Percentiles rank a stretch among this genome's conserved stretches.
Evolutionary conservation across 2,113 vertebrate genomes (phyloP).

Genomic region (Mastomys coucha): DNA sequence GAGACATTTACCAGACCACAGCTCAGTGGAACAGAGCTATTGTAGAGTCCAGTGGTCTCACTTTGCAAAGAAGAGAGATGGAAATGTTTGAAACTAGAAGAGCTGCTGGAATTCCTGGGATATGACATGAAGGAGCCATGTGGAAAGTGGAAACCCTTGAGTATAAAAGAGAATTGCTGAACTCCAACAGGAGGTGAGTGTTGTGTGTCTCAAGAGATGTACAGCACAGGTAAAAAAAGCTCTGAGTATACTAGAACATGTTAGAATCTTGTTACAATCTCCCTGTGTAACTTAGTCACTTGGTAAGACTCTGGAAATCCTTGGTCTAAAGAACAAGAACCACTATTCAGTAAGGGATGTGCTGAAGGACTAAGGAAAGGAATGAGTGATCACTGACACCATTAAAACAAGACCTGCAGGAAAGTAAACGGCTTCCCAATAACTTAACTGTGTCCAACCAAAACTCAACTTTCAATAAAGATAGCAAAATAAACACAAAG

Average conservation of each 20-base stretch:
- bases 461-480: conserved; percentile 15
- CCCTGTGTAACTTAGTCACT: neutral
- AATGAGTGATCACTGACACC: neutral
- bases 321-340: neutral
- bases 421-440: neutral
- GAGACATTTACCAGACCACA: neutral
- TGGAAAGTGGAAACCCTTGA: neutral
- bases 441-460: neutral
- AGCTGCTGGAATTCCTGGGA: neutral
- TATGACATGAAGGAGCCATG: neutral
- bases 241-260: neutral
- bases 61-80: neutral
- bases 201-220: neutral
- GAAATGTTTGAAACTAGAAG: neutral
- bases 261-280: neutral
- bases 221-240: neutral
- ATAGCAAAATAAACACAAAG: conserved; percentile 6
- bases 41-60: neutral
- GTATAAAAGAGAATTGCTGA: no score
- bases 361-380: neutral
- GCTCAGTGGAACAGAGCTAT: neutral
- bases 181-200: neutral
- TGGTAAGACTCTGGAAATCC: neutral
- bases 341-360: neutral
- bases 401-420: neutral